phyloP scores from a whole-genome alignment of 2,797 vertebrate genomes.

The Phalanger gymnotis region DNA sequence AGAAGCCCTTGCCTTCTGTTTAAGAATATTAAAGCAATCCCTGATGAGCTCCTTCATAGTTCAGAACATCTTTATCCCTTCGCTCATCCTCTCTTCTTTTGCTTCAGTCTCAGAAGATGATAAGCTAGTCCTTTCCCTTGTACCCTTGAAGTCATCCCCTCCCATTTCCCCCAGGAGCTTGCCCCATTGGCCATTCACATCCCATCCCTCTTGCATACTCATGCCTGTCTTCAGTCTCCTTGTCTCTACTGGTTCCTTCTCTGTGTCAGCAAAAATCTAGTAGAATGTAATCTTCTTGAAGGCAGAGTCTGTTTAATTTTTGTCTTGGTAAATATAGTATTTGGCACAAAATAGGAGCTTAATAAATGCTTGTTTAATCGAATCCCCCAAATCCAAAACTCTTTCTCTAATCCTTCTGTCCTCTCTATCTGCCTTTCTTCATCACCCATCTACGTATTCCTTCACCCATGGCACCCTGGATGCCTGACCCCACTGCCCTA shows the following conservation, averaged over 20 bases:
- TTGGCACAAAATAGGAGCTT: background rate
- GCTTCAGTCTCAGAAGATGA: background rate
- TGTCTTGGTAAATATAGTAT: background rate
- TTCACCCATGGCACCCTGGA: background rate
- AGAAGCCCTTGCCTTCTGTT: background rate
- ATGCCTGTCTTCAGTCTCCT: background rate
- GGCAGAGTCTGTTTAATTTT: background rate
- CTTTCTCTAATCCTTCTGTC: background rate
- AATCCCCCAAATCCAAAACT: background rate
- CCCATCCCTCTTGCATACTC: background rate
- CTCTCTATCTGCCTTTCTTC: background rate
- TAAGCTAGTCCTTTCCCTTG: background rate
- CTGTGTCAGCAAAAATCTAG: background rate
- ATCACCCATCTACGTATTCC: background rate
- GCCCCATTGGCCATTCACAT: background rate
- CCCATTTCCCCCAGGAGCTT: background rate
- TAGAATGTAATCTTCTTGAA: background rate
- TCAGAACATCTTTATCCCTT: background rate
- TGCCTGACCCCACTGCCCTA: background rate
- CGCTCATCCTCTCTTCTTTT: background rate
- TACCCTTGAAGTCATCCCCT: background rate
- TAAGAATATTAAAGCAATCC: background rate
- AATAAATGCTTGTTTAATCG: background rate
- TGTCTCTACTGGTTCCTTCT: background rate
- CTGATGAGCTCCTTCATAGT: background rate